phyloP scores from a whole-genome alignment of 2,888 invertebrate species.

The Chrysolina haemoptera region DNA sequence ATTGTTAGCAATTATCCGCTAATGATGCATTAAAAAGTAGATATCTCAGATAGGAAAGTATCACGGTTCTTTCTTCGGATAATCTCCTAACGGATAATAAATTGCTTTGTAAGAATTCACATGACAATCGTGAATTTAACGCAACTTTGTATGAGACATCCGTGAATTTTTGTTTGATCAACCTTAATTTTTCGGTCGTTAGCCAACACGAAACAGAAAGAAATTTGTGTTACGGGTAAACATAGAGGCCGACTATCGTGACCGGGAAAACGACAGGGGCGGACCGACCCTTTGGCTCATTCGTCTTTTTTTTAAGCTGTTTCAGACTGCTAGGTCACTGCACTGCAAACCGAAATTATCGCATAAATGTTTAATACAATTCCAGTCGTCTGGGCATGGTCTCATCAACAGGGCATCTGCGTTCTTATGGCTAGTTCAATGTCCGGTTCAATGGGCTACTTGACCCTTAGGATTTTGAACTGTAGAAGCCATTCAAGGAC shows the following conservation, averaged over 20 bases:
- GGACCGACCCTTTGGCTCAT: too few species aligned
- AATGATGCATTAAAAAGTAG: conserved; percentile 44
- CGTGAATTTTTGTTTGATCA: conserved; percentile 23
- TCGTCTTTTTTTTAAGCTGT: too few species aligned
- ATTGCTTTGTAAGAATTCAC: not conserved
- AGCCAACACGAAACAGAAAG: conserved; percentile 9
- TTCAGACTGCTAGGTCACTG: too few species aligned
- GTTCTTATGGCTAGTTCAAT: too few species aligned
- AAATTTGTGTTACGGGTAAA: conserved; percentile 14
- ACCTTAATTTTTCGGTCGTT: conserved; percentile 16
- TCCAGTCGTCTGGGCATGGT: too few species aligned
- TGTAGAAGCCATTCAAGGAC: too few species aligned
- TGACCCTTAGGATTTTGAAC: too few species aligned
- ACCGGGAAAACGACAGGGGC: too few species aligned
- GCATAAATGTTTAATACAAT: too few species aligned
- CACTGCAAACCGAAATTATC: too few species aligned
- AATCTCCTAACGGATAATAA: conserved; percentile 20
- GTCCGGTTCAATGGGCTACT: too few species aligned
- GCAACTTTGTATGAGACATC: not conserved
- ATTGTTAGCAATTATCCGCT: conserved; percentile 43
- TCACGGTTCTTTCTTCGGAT: conserved; percentile 30
- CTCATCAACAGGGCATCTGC: too few species aligned
- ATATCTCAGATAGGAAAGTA: conserved; percentile 36
- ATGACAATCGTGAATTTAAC: conserved; percentile 19
- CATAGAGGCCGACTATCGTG: not conserved